These are phyloP conservation scores for Albula goreensis DNA, from an alignment of 2,113 vertebrate species.

Conservation along the genomic window DNA sequence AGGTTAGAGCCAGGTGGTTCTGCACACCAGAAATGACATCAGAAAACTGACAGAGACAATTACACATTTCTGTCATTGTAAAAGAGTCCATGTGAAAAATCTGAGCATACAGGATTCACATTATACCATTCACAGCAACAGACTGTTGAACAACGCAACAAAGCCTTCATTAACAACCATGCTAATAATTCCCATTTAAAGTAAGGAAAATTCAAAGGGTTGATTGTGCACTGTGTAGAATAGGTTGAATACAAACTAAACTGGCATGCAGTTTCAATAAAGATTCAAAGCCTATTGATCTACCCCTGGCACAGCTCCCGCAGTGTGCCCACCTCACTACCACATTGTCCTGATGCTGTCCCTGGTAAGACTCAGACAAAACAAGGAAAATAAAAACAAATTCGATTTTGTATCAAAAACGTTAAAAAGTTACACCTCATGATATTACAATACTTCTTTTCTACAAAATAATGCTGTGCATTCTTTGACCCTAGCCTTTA, in stretches of 20 bases:
- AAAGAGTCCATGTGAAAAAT: not conserved
- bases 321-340: not conserved
- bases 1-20: not conserved
- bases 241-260: not conserved
- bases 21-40: not conserved
- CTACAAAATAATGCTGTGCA: conserved; percentile 4
- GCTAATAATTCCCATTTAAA: not conserved
- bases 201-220: not conserved
- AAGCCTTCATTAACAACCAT: conserved; percentile 8
- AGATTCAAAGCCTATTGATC: not conserved
- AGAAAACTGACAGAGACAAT: not conserved
- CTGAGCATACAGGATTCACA: not conserved
- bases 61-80: not conserved
- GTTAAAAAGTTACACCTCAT: not conserved
- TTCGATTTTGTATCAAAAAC: not conserved
- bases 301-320: not conserved
- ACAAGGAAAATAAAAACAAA: not conserved
- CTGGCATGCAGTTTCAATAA: not conserved
- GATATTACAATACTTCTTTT: not conserved
- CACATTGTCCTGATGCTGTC: not conserved
- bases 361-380: not conserved
- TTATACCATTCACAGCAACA: not conserved
- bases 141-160: conserved; percentile 10
- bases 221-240: conserved; percentile 10
- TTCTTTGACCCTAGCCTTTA: not conserved